Base-by-base conservation (phyloP, 2,113 vertebrate species). In the Cichladusa arquata region DNA sequence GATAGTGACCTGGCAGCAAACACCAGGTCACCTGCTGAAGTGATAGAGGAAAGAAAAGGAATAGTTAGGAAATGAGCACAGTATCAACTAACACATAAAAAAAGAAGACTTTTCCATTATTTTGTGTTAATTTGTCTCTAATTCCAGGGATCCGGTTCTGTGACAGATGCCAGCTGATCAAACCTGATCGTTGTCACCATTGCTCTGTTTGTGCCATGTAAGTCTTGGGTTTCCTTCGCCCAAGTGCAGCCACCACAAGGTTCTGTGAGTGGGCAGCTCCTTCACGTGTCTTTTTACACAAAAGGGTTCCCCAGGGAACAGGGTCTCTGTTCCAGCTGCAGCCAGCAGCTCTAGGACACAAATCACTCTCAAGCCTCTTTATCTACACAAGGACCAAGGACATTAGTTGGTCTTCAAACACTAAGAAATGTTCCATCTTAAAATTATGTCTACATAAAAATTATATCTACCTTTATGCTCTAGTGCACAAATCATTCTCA, bases 101-200 rank as follows among this genome's bases (percentile, higher is more conserved):
- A 23, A n/a, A 45, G 25, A 60, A 7, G 45, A 6, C 5, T 57
- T 36, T 53, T 25, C 22, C 57, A 2, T 50, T 23, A 1, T 13
- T 53, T n/a, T 57, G 4, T 87, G 9, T 33, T 77, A 53, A 84
- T 29, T 11, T 88, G 34, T 51, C 60, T 97, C 80, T 97, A 36
- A 96, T 95, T 98, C 14, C 96, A 99, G 99, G 99, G 95, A 98
- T 99, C 95, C 98, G 99, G 85, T 99, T 99, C 97, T 99, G 99
- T 95, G 99, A 99, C 87, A 98, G 98, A 90, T 99, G 99, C 98
- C 99, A 99, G 97, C 98, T 99, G 28, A 98, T 99, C 97, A 99
- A 99, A 96, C 99, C 99, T 23, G 99, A 99, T 86, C 99, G 99
- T 62, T 99, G 99, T 96, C 99, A 99, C 97, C 99, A 99, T 69